Evolutionary conservation across 2,113 vertebrate genomes (phyloP), one percentile per base, ranked within the genome.

Genomic region (Setophaga petechia): DNA sequence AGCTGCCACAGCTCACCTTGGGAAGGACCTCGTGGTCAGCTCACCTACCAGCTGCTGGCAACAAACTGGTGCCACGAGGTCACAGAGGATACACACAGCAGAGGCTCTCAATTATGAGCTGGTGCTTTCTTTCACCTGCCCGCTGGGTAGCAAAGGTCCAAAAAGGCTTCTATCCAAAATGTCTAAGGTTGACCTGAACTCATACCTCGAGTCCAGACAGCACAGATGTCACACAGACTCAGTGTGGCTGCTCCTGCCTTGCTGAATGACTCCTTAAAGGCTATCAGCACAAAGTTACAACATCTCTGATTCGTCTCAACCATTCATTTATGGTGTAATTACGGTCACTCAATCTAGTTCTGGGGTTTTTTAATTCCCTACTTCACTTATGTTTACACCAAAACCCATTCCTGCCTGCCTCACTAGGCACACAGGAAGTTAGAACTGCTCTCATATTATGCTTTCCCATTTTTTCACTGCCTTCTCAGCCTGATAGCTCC

Each of bases 401-500:
- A 94, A 97, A 67, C 11, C 27, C 72, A 89, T 71, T 91, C 41
- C 72, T 85, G 39, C 51, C 47, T 83, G 51, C 47, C 59, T 83
- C 2, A 1, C 46, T 54, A 85, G 57, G 58, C 61, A 69, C 5
- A 62, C 46, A 71, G 15, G 44, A 41, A 80, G 90, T 58, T 33
- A 43, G 20, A 62, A 51, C 85, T 91, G 71, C 72, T 80, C 46
- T 74, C 59, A 31, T 25, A 33, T 35, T 62, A 49, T 2, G 0
- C 59, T 61, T 87, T 76, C 28, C 24, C 20, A 8, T 74, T 90
- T 80, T 67, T 67, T 20, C 75, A 55, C 59, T 0, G 1, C 23
- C 7, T 67, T 66, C n/a, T 54, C 71, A 80, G 88, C 46, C 67
- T 20, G 37, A 61, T 17, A 12, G 18, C 35, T 73, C 81, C 55